Evolutionary conservation across 2,113 vertebrate species (phyloP).

Genomic region (Paradisaea rubra): DNA sequence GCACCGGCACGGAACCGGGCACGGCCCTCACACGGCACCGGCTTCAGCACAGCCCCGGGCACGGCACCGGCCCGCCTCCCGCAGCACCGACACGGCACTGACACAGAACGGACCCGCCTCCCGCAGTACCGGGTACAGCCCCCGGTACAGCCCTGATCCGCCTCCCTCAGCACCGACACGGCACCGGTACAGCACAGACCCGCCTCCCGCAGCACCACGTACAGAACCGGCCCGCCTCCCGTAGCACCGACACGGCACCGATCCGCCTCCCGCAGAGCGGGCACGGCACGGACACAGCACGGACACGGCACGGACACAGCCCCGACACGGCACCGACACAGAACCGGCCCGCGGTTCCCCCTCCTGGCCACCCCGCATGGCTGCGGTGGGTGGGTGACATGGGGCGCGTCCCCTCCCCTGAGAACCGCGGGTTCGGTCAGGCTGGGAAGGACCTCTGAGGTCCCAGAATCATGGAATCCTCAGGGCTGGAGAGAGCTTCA

Average conservation of each 20-base stretch:
- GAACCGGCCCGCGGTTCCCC: neutral
- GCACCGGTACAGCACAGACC: neutral
- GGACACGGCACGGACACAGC: neutral
- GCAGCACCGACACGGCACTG: neutral
- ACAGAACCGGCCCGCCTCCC: neutral
- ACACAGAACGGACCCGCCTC: neutral
- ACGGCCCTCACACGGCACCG: too few relatives aligned
- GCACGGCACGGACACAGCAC: neutral
- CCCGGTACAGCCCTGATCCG: neutral
- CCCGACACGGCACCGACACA: too few relatives aligned
- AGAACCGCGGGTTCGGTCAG: fast-evolving
- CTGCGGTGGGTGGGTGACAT: neutral
- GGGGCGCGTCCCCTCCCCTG: neutral
- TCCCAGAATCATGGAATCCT: fast-evolving
- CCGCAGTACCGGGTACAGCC: neutral
- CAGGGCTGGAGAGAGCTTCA: neutral
- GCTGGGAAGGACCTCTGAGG: neutral
- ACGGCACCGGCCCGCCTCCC: neutral
- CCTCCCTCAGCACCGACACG: neutral
- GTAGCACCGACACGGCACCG: neutral
- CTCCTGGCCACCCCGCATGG: neutral
- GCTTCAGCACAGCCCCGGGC: neutral
- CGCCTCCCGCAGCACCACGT: neutral
- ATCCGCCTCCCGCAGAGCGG: neutral
- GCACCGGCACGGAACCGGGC: too few relatives aligned